A percentile compares a stretch with the other conserved stretches of the same genome.
Evolutionary conservation across 2,797 vertebrate species (phyloP).

Genomic region (Rhabdomys pumilio): DNA sequence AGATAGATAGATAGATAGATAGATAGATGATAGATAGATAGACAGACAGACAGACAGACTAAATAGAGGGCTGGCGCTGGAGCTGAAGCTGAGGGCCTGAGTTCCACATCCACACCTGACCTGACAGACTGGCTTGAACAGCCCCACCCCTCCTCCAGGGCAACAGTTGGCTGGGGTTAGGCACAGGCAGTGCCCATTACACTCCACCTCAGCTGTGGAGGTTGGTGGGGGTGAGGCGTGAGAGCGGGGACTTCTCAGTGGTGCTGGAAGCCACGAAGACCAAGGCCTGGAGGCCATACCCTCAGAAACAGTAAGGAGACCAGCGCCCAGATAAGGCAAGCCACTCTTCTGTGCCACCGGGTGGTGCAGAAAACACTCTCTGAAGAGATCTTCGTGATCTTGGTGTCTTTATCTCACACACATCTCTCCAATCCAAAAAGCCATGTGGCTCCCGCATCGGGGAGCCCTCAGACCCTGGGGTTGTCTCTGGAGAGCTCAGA

Average conservation of each 20-base stretch:
- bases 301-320: neutral
- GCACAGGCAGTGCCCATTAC: accelerated
- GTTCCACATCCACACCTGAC: no score
- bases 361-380: neutral
- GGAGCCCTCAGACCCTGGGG: no score
- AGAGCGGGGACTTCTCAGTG: neutral
- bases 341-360: neutral
- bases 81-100: neutral
- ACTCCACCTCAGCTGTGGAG: neutral
- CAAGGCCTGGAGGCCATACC: neutral
- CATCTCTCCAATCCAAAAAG: accelerated
- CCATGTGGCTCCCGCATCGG: neutral
- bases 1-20: no score
- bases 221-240: neutral
- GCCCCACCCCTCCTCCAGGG: neutral
- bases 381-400: neutral
- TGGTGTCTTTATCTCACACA: accelerated
- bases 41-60: no score
- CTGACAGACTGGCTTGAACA: neutral
- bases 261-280: neutral
- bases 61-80: neutral
- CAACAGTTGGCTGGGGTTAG: neutral
- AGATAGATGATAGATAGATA: neutral
- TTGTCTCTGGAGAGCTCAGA: neutral
- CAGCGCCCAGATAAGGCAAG: neutral